phyloP scores from a whole-genome alignment of 2,797 vertebrate species.

The Macropus fuliginosus region DNA sequence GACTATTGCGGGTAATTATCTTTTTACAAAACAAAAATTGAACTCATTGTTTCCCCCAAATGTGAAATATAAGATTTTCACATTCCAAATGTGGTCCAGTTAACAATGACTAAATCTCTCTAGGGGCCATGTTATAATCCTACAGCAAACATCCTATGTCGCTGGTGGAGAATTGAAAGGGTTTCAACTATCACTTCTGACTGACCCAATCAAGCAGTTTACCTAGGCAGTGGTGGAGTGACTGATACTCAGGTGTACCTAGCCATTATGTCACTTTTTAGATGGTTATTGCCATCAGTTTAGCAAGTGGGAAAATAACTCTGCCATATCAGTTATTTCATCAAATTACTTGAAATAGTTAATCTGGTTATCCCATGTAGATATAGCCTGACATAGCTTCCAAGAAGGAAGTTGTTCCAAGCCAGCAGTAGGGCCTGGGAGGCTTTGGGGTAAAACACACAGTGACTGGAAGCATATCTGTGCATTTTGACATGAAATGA shows the following conservation, averaged over 20 bases:
- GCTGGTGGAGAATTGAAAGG: not conserved
- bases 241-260: not conserved
- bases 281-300: not conserved
- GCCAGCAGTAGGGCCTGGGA: slow-evolving; percentile 22
- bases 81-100: not conserved
- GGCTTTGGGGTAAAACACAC: slow-evolving; percentile 54
- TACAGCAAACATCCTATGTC: not conserved
- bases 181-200: not conserved
- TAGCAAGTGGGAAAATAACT: slow-evolving; percentile 18
- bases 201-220: not conserved
- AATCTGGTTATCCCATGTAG: not conserved
- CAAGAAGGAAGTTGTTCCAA: not conserved
- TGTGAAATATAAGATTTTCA: not conserved
- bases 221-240: not conserved
- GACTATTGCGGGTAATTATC: not conserved
- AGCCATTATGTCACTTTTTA: not conserved
- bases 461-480: slow-evolving; percentile 66
- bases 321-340: not conserved
- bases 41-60: not conserved
- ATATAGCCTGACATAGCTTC: not conserved
- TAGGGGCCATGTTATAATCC: not conserved
- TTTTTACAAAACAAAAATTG: not conserved
- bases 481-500: slow-evolving; percentile 80
- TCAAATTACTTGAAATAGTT: not conserved
- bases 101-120: not conserved